phyloP scores from a whole-genome alignment of 23 tunicate genomes.

The Halocynthia aurantium region DNA sequence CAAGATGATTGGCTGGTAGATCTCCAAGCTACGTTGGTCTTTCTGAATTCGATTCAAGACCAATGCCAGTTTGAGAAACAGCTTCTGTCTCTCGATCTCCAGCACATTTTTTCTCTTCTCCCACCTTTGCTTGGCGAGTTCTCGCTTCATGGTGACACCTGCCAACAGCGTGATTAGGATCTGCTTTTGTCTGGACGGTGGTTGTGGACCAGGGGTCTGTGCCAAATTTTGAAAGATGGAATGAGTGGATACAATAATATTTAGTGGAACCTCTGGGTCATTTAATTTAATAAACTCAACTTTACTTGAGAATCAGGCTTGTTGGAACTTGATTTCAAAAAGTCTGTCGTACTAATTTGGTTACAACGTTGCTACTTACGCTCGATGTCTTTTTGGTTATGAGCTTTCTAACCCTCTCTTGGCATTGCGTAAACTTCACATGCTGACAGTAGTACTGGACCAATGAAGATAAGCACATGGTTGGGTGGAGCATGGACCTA shows the following conservation, averaged over 20 bases:
- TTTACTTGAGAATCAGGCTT: too few relatives aligned
- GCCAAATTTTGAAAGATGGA: neutral
- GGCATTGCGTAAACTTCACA: conserved; percentile 24
- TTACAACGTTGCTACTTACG: neutral
- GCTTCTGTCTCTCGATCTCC: conserved; percentile 34
- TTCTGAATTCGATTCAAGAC: conserved; percentile 34
- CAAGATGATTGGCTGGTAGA: conserved; percentile 38
- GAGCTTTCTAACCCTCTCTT: conserved; percentile 11
- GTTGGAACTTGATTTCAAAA: neutral
- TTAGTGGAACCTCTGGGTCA: too few relatives aligned
- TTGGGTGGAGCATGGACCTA: conserved; percentile 42
- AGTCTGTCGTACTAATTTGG: neutral
- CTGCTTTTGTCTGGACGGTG: neutral
- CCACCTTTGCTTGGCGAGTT: conserved; percentile 14
- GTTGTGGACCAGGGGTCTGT: neutral
- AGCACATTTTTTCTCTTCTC: conserved; percentile 13
- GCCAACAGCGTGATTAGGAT: neutral
- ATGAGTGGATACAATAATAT: too few relatives aligned
- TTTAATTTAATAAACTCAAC: too few relatives aligned
- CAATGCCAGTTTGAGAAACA: conserved; percentile 29
- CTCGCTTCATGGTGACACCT: neutral
- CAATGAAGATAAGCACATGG: conserved; percentile 9
- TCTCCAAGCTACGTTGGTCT: conserved; percentile 19
- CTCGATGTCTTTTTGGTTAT: neutral
- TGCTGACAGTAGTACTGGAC: conserved; percentile 37